Base-by-base conservation (phyloP, 2,888 invertebrate species). In the Epicampocera succincta region DNA sequence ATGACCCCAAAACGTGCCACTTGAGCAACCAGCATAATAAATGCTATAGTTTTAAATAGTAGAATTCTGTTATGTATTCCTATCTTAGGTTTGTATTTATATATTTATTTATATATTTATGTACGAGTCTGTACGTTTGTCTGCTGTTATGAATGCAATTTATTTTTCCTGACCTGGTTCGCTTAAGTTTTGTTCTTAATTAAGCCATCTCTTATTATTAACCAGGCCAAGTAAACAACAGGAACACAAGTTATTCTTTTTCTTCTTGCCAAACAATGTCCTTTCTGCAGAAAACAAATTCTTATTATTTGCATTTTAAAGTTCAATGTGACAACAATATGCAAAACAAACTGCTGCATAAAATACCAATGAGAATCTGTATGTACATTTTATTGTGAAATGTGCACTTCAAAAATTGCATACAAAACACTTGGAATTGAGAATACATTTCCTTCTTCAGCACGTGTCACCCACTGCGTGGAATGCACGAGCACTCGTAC, bases 161-260 rank as follows among this genome's bases (percentile, higher is more conserved):
- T 19, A 13, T 46, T 56, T 65, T 48, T 33, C 5, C 8, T 79
- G 79, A 68, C 79, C 79, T 74, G 68, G 56, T 79, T 79, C 74
- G 69, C 48, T 68, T 79, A 48, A 60, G 58, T 40, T 58, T 42
- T 38, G 25, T 44, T 71, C n/a, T 48, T 52, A 19, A 63, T 44
- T 29, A 48, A 58, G 5, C 6, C 48, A n/a, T 42, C 29, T 29
- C 12, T 60, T 6, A 19, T 44, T 60, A 66, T 66, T 71, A 65
- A 78, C 42, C 58, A 72, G 58, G 38, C 44, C 56, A 56, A 9
- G 3, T 48, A 72, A 65, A 13, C 6, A 56, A 38, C 44, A n/a
- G 56, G 61, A 56, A 15, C 33, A n/a, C 19, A 38, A 19, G 33
- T 56, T 15, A 8, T 46, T 54, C n/a, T 29, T 15, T 54, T 54